phyloP scores from a whole-genome alignment of 2,797 vertebrate species.

The Pempheris klunzingeri region DNA sequence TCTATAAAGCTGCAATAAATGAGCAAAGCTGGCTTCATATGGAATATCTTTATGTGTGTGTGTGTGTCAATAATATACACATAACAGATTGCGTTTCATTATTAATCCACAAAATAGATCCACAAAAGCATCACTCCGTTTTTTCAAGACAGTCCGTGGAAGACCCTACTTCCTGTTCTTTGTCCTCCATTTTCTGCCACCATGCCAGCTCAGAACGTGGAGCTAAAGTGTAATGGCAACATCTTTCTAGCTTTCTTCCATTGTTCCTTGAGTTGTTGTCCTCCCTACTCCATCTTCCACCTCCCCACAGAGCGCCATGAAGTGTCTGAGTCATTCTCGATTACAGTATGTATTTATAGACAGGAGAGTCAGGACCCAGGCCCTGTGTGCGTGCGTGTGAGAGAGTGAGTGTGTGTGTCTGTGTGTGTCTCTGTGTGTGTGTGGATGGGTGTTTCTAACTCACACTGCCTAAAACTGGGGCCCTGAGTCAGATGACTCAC shows the following conservation, averaged over 20 bases:
- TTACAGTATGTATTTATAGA: constrained; percentile 82
- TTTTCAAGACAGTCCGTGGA: neutral
- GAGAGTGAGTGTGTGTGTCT: constrained; percentile 22
- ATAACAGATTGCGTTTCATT: constrained; percentile 12
- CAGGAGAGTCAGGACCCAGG: constrained; percentile 72
- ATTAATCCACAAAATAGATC: neutral
- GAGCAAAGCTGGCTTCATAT: neutral
- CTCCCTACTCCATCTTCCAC: constrained; percentile 59
- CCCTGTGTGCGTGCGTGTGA: constrained; percentile 39
- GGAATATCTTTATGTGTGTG: neutral
- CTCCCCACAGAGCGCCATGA: constrained; percentile 63
- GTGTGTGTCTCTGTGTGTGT: constrained; percentile 35
- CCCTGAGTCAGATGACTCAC: constrained; percentile 74
- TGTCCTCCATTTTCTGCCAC: constrained; percentile 59
- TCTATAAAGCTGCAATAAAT: constrained; percentile 1
- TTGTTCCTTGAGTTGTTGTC: constrained; percentile 52
- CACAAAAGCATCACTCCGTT: neutral
- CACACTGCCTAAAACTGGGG: constrained; percentile 64
- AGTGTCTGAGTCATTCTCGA: constrained; percentile 79
- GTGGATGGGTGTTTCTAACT: constrained; percentile 51
- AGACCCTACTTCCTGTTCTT: constrained; percentile 37
- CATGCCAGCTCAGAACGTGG: neutral
- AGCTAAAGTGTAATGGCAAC: constrained; percentile 39
- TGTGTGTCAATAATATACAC: neutral
- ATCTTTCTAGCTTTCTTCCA: constrained; percentile 36